These are phyloP conservation scores for Teinopalpus imperialis DNA, from an alignment of 2,888 invertebrate genomes.

Conservation along the genomic window DNA sequence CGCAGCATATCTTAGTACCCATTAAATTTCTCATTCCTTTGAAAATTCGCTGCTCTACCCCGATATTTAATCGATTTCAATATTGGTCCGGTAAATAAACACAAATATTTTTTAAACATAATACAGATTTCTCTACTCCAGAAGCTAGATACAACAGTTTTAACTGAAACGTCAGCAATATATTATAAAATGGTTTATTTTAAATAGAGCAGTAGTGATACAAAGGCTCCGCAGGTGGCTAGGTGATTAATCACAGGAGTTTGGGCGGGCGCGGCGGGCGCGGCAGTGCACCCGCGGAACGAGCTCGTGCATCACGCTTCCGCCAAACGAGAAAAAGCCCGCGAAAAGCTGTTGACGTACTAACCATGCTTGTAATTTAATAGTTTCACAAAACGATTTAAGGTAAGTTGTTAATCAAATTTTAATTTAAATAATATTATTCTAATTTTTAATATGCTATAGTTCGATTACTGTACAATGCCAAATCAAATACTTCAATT, in stretches of 20 bases:
- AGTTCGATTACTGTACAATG: background rate
- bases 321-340: constrained; percentile 31
- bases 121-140: no score
- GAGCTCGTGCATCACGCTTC: constrained; percentile 56
- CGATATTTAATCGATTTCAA: no score
- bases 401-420: constrained; percentile 11
- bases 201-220: constrained; percentile 56
- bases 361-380: background rate
- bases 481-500: background rate
- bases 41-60: no score
- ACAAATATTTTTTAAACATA: no score
- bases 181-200: constrained; percentile 57
- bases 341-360: constrained; percentile 10
- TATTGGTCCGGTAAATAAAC: no score
- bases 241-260: constrained; percentile 75
- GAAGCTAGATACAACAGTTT: no score
- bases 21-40: no score
- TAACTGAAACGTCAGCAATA: no score
- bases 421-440: background rate
- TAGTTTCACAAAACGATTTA: constrained; percentile 3
- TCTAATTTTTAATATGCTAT: no score
- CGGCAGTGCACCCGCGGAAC: constrained; percentile 67
- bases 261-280: constrained; percentile 50
- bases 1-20: no score
- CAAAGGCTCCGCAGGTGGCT: constrained; percentile 79